Percentiles rank a stretch among this genome's conserved stretches.
Conservation (phyloP, 2,113 vertebrate genomes). For the Oreamnos americanus region DNA sequence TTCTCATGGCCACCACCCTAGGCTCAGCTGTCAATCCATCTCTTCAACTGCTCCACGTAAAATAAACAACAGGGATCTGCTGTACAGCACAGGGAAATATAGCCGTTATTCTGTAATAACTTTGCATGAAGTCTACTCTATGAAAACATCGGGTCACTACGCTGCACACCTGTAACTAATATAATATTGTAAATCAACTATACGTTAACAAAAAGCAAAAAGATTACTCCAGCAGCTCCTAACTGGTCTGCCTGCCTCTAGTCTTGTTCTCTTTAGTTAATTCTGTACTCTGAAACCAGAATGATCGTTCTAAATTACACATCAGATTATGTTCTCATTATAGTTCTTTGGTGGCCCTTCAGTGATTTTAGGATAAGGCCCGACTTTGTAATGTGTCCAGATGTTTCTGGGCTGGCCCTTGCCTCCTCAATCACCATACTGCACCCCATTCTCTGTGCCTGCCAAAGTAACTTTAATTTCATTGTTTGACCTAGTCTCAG, state of each 20-base stretch:
- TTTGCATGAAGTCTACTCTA: neutral
- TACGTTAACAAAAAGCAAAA: neutral
- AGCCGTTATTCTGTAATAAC: neutral
- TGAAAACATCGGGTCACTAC: neutral
- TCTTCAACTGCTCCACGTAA: neutral
- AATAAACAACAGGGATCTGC: neutral
- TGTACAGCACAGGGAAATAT: neutral
- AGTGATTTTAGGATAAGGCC: neutral
- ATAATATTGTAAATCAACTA: neutral
- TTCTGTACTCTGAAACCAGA: neutral
- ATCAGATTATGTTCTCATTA: neutral
- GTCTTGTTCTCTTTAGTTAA: neutral
- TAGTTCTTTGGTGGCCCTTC: neutral
- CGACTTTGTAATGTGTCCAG: neutral
- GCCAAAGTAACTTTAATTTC: neutral
- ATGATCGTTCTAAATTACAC: neutral
- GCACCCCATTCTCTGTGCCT: neutral
- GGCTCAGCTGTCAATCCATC: neutral
- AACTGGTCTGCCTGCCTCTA: neutral
- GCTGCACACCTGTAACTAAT: neutral
- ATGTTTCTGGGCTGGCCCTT: neutral
- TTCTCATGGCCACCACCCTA: rapidly evolving
- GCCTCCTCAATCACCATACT: neutral
- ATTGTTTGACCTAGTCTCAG: neutral
- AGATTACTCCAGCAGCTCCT: neutral